A percentile compares a stretch with the other conserved stretches of the same genome.
These are phyloP conservation scores for Neotoma lepida DNA, from an alignment of 2,113 vertebrate genomes.

Conservation along the genomic window DNA sequence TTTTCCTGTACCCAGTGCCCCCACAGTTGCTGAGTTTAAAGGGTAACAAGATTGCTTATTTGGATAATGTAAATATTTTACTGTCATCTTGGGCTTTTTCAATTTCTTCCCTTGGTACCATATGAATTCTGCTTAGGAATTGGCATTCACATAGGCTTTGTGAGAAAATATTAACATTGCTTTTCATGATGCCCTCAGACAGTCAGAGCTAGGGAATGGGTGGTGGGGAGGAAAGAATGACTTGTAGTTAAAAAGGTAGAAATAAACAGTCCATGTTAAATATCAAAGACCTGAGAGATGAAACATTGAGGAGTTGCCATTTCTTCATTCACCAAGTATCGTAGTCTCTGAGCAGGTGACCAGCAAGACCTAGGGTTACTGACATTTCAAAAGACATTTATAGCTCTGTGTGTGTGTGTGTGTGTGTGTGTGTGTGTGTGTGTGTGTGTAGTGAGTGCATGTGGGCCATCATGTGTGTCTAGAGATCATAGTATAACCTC, in stretches of 20 bases:
- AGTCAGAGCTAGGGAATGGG: not conserved
- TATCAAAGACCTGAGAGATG: not conserved
- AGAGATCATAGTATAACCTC: not conserved
- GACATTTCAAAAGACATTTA: not conserved
- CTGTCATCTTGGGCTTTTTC: not conserved
- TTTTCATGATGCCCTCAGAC: not conserved
- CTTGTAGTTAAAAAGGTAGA: not conserved
- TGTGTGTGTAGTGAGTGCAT: not conserved
- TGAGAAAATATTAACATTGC: not conserved
- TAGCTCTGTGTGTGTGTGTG: not conserved
- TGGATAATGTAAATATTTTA: not conserved
- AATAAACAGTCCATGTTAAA: not conserved
- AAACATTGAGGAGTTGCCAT: not conserved
- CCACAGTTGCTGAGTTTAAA: not conserved
- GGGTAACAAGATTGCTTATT: not conserved
- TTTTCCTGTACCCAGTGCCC: not conserved
- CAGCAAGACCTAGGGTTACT: not conserved
- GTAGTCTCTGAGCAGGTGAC: not conserved
- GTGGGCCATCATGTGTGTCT: not conserved
- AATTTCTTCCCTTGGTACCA: not conserved
- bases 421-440: not conserved
- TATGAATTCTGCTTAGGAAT: not conserved
- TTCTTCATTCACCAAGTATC: not conserved
- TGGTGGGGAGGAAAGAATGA: not conserved
- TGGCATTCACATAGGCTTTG: not conserved